Base-by-base conservation (phyloP, 2,888 invertebrate genomes). In the Brachypalpus laphriformis region DNA sequence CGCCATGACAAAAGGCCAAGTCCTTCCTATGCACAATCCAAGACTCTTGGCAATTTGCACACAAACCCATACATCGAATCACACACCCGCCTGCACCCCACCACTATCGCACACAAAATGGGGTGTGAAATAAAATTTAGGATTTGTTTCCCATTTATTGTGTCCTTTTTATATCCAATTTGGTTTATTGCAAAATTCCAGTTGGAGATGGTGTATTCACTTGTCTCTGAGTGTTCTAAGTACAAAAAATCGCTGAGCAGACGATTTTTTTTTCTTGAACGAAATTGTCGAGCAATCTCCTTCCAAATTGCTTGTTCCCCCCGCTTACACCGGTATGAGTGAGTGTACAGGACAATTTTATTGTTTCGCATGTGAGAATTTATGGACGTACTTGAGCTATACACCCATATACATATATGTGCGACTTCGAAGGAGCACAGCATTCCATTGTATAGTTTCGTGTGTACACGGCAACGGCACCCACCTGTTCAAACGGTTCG, bases 331-430 rank as follows among this genome's bases (percentile, higher is more conserved):
- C 5, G 57, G 70, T 40, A 83, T 63, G 74, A 78, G 51, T 59
- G 56, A 78, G 78, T 74, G 76, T 85, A 56, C 66, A 85, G 81
- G 66, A 72, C 81, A 75, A 81, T 80, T 80, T 80, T 75, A 85
- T 85, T 85, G 80, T 75, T 85, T 85, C 80, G 85, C 75, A 80
- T 80, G 80, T 80, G 85, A 80, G 75, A 85, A 85, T 85, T 85
- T 85, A 80, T 85, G 71, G 70, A 51, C 63, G 80, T 78, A 75
- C 78, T 80, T 85, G 75, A 18, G 59, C 34, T 51, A 25, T 76
- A 71, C 49, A 68, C 57, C 45, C 42, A 51, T 14, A 40, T 51
- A 42, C 49, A 59, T 68, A 22, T 16, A 75, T 25, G 25, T 25
- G 25, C 22, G 47, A 56, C 76, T 68, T 82, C 72, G 63, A 61